Percentiles rank a stretch among this genome's conserved stretches.
These are phyloP conservation scores for Steromphala cineraria DNA, from an alignment of 2,888 invertebrate genomes.

Conservation along the genomic window DNA sequence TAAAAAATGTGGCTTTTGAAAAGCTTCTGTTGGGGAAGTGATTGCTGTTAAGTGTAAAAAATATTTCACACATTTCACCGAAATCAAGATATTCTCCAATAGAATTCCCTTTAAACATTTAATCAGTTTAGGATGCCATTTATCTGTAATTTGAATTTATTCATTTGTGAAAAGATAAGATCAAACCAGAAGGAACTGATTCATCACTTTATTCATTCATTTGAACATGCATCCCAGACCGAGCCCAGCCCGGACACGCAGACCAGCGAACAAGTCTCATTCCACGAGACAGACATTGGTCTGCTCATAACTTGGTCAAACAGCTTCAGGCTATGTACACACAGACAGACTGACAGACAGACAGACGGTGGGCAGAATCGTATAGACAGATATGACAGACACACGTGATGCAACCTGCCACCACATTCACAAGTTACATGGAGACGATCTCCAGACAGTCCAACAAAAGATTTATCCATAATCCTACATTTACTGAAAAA, in stretches of 20 bases:
- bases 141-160: too few relatives aligned
- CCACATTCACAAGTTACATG: neutral
- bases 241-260: slow-evolving; percentile 9
- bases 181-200: neutral
- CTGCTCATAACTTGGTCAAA: neutral
- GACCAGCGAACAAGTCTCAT: neutral
- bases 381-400: neutral
- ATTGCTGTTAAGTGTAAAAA: too few relatives aligned
- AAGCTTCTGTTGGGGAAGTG: too few relatives aligned
- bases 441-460: too few relatives aligned
- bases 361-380: neutral
- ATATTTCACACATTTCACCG: too few relatives aligned
- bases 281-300: neutral
- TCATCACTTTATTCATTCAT: slow-evolving; percentile 9
- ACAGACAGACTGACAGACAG: slow-evolving; percentile 12
- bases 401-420: neutral
- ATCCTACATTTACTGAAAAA: too few relatives aligned
- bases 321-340: neutral
- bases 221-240: slow-evolving; percentile 13
- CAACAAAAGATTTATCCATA: too few relatives aligned
- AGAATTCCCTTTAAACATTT: too few relatives aligned
- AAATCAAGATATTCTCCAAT: too few relatives aligned
- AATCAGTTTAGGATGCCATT: too few relatives aligned
- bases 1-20: too few relatives aligned
- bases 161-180: too few relatives aligned